phyloP scores from a whole-genome alignment of 1,140 invertebrate species.

The Bombus consobrinus region DNA sequence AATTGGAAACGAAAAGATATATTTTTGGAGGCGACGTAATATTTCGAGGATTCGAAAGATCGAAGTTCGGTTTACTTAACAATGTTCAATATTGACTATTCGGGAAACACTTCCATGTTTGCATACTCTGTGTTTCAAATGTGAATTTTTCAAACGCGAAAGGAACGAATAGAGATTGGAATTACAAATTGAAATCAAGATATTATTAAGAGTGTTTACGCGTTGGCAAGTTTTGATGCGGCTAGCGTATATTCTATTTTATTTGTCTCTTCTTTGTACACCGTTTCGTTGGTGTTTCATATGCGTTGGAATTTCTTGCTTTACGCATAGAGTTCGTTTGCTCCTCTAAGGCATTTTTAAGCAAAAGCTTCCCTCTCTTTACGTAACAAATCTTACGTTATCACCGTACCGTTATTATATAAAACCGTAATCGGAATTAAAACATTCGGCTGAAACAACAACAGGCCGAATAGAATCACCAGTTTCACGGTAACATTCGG shows the following conservation, averaged over 20 bases:
- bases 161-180: neutral
- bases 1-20: neutral
- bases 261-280: neutral
- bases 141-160: neutral
- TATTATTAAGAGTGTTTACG: neutral
- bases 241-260: neutral
- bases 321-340: neutral
- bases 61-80: neutral
- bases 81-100: neutral
- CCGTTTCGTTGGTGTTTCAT: neutral
- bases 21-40: neutral
- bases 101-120: neutral
- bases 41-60: neutral
- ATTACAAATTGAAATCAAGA: neutral
- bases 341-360: neutral
- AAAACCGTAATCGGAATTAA: neutral
- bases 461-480: no score
- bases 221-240: neutral
- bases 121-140: neutral
- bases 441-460: neutral
- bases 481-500: neutral
- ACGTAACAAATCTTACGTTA: neutral
- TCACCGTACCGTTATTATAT: no score
- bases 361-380: neutral
- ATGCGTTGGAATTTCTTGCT: neutral